A percentile compares a stretch with the other conserved stretches of the same genome.
Evolutionary conservation across 2,888 invertebrate species (phyloP).

Genomic region (Sisyra nigra): DNA sequence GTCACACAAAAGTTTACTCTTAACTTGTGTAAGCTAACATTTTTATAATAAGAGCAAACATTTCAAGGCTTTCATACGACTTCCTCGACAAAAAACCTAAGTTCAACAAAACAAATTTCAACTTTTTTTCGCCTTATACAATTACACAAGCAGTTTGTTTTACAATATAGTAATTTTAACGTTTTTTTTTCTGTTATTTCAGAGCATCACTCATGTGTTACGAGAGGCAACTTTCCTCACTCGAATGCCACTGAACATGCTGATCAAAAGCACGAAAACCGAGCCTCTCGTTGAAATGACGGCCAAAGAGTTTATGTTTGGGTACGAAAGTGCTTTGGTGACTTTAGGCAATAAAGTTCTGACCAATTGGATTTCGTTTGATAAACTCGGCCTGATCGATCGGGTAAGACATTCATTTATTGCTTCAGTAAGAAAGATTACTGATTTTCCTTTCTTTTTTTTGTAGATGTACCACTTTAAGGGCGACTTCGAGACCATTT

Average conservation of each 20-base stretch:
- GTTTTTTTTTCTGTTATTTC: constrained; percentile 19
- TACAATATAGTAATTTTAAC: too few relatives aligned
- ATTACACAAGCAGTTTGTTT: too few relatives aligned
- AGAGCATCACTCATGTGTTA: constrained; percentile 72
- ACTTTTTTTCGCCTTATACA: too few relatives aligned
- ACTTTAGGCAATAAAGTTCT: constrained; percentile 68
- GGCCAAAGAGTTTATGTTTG: constrained; percentile 79
- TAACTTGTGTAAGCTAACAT: too few relatives aligned
- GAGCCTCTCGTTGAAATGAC: constrained; percentile 64
- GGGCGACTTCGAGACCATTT: constrained; percentile 63
- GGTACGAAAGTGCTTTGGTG: constrained; percentile 66
- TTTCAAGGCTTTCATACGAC: too few relatives aligned
- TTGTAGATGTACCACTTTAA: constrained; percentile 70
- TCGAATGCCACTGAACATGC: constrained; percentile 49
- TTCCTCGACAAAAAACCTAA: too few relatives aligned
- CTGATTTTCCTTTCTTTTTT: background rate
- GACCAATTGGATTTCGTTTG: constrained; percentile 73
- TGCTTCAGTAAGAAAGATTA: constrained; percentile 26
- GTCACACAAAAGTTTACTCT: too few relatives aligned
- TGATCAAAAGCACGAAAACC: constrained; percentile 50
- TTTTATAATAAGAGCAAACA: too few relatives aligned
- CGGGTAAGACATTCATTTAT: constrained; percentile 44
- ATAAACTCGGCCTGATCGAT: constrained; percentile 77
- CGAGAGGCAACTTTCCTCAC: constrained; percentile 46
- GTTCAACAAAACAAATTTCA: too few relatives aligned